phyloP scores from a whole-genome alignment of 2,888 invertebrate genomes.

The Meteorus cinctellus region DNA sequence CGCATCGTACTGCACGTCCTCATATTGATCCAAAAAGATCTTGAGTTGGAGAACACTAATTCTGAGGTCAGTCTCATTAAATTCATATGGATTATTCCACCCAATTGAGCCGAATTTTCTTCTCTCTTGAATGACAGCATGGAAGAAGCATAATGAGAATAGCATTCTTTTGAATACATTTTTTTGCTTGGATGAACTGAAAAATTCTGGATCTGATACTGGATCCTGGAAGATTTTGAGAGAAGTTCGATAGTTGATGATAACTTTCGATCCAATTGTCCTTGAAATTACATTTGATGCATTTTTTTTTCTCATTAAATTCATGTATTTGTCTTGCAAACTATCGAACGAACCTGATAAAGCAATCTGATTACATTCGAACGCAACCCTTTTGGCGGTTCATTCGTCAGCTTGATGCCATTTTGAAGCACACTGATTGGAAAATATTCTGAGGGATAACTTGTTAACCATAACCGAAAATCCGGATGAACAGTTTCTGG shows the following conservation, averaged over 20 bases:
- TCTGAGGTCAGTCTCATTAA: constrained; percentile 93
- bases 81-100: constrained; percentile 95
- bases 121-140: constrained; percentile 90
- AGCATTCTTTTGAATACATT: constrained; percentile 87
- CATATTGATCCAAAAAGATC: constrained; percentile 89
- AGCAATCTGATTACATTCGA: constrained; percentile 90
- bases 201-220: constrained; percentile 91
- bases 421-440: constrained; percentile 94
- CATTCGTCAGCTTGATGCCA: constrained; percentile 97
- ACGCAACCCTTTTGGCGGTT: constrained; percentile 91
- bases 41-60: constrained; percentile 92
- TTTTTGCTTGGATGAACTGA: constrained; percentile 85
- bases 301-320: neutral
- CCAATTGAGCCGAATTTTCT: constrained; percentile 91
- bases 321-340: neutral
- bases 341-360: constrained; percentile 73
- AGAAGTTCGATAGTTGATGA: neutral
- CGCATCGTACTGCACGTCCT: constrained; percentile 90
- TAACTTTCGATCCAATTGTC: neutral
- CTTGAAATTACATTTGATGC: neutral
- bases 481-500: constrained; percentile 90
- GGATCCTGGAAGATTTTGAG: constrained; percentile 78
- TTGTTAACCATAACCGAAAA: constrained; percentile 95
- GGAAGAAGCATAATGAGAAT: constrained; percentile 89
- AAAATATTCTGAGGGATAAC: constrained; percentile 92